phyloP scores from a whole-genome alignment of 2,797 vertebrate species.

The Sphaeramia orbicularis region DNA sequence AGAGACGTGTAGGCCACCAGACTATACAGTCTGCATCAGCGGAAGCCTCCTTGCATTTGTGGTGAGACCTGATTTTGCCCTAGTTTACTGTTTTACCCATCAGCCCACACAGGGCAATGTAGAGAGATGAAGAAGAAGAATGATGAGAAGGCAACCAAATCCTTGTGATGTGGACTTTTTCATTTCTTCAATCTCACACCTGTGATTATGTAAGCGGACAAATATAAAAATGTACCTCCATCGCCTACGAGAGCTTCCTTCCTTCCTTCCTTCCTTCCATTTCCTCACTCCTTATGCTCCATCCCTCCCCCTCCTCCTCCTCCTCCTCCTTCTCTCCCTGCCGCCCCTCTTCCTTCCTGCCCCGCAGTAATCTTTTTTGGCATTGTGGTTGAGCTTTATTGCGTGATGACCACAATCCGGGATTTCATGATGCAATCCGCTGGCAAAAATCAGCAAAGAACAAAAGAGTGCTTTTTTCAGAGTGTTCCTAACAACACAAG shows the following conservation, averaged over 20 bases:
- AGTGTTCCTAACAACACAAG: constrained; percentile 3
- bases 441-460: constrained; percentile 55
- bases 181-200: constrained; percentile 40
- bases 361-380: constrained; percentile 26
- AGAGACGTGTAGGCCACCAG: constrained; percentile 35
- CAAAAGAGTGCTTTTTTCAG: constrained; percentile 46
- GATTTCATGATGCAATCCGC: constrained; percentile 57
- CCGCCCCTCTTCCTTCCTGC: constrained; percentile 24
- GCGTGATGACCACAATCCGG: constrained; percentile 39
- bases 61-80: constrained; percentile 31
- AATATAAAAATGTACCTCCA: constrained; percentile 25
- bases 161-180: constrained; percentile 48
- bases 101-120: constrained; percentile 36
- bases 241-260: constrained; percentile 35
- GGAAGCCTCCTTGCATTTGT: constrained; percentile 33
- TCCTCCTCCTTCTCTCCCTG: not conserved
- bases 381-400: constrained; percentile 1
- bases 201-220: constrained; percentile 33
- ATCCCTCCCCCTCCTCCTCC: not conserved
- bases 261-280: constrained; percentile 10
- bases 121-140: not conserved
- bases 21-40: constrained; percentile 14
- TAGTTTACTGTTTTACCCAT: constrained; percentile 45
- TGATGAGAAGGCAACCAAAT: constrained; percentile 44
- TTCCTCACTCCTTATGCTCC: constrained; percentile 14